Percentiles rank a stretch among this genome's conserved stretches.
Evolutionary conservation across 37 sponge, comb jelly and placozoan species (phyloP).

Genomic region (Ianthella basta): DNA sequence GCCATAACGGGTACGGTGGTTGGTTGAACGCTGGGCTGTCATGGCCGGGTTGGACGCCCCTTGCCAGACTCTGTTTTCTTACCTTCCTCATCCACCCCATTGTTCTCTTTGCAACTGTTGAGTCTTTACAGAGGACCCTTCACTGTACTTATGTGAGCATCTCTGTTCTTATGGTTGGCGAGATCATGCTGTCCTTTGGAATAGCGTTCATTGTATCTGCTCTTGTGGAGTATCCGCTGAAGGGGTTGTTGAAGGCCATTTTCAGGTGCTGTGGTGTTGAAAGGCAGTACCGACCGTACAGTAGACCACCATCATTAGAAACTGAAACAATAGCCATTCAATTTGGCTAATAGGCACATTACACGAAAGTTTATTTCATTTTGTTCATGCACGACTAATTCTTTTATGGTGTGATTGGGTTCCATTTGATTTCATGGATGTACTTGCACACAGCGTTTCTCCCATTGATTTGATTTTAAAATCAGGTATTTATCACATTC

Average conservation of each 20-base stretch:
- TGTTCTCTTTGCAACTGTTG: slow-evolving; percentile 54
- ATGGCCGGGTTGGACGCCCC: slow-evolving; percentile 84
- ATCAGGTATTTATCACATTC: no score
- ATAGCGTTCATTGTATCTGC: slow-evolving; percentile 57
- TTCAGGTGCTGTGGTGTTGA: slow-evolving; percentile 36
- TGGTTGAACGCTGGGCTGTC: slow-evolving; percentile 69
- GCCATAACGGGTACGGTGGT: slow-evolving; percentile 87
- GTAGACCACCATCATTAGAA: background rate
- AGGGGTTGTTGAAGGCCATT: slow-evolving; percentile 47
- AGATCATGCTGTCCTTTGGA: slow-evolving; percentile 64
- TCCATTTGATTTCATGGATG: no score
- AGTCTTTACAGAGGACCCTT: slow-evolving; percentile 21
- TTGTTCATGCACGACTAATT: no score
- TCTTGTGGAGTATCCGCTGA: slow-evolving; percentile 78
- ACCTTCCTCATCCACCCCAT: slow-evolving; percentile 89
- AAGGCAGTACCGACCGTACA: background rate
- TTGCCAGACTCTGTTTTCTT: slow-evolving; percentile 77
- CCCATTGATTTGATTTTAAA: no score
- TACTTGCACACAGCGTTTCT: no score
- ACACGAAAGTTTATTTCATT: no score
- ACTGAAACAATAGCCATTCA: background rate
- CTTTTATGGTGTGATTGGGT: no score
- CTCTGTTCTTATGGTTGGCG: slow-evolving; percentile 41
- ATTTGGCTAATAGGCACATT: no score
- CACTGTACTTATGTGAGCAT: slow-evolving; percentile 46